Evolutionary conservation across 2,888 invertebrate species (phyloP).

Genomic region (Acanthacorydalis orientalis): DNA sequence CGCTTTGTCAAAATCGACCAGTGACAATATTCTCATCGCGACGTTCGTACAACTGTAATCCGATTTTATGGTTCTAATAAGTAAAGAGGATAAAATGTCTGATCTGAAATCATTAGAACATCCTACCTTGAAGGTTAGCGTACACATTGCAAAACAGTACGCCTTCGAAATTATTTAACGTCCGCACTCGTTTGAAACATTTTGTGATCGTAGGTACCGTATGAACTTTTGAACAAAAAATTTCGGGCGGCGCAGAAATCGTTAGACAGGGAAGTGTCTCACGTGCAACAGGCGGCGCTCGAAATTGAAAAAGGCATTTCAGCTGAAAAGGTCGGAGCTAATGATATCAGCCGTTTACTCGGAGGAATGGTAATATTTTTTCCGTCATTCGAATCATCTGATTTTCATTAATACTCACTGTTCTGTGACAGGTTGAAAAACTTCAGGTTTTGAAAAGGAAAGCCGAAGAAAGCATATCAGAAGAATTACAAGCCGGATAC

Average conservation of each 20-base stretch:
- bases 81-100: constrained; percentile 40
- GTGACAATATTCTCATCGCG: too few relatives aligned
- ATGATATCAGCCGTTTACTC: constrained; percentile 63
- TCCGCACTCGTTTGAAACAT: not conserved
- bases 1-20: too few relatives aligned
- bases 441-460: constrained; percentile 82
- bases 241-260: constrained; percentile 91
- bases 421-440: constrained; percentile 46
- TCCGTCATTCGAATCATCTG: not conserved
- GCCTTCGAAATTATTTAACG: too few relatives aligned
- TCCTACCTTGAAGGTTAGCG: constrained; percentile 74
- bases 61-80: too few relatives aligned
- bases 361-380: constrained; percentile 52
- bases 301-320: constrained; percentile 65
- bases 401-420: not conserved
- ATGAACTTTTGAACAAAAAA: constrained; percentile 93
- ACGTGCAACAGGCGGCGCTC: constrained; percentile 61
- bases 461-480: constrained; percentile 83
- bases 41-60: too few relatives aligned
- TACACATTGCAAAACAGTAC: not conserved
- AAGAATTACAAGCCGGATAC: constrained; percentile 79
- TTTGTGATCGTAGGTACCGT: constrained; percentile 60
- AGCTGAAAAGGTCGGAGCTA: constrained; percentile 36
- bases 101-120: constrained; percentile 91
- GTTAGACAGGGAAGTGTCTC: constrained; percentile 81